phyloP scores from a whole-genome alignment of 1,140 invertebrate genomes.

The Amphibalanus amphitrite region DNA sequence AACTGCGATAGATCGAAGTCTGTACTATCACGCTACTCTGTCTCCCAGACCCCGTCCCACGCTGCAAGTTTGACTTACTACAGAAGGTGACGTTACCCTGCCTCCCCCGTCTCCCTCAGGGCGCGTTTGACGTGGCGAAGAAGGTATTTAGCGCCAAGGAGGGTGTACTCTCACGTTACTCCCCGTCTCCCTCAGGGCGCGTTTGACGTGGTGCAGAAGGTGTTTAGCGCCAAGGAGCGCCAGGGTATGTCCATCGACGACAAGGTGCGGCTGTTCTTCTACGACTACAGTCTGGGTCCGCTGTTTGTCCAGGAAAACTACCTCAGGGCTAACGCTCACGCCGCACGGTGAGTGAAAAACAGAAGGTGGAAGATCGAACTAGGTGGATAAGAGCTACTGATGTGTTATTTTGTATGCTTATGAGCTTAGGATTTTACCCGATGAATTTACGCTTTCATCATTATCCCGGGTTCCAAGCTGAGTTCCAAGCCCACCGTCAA shows the following conservation, averaged over 20 bases:
- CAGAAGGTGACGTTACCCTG: no score
- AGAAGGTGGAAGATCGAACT: no score
- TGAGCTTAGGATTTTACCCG: no score
- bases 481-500: no score
- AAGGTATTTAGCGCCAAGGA: conserved; percentile 74
- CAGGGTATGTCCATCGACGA: conserved; percentile 64
- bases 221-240: conserved; percentile 69
- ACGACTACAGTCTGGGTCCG: conserved; percentile 86
- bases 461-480: no score
- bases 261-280: conserved; percentile 85
- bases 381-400: no score
- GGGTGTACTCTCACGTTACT: conserved; percentile 6
- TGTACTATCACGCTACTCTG: no score
- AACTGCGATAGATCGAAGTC: no score
- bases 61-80: no score
- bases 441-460: no score
- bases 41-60: no score
- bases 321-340: conserved; percentile 46
- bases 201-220: conserved; percentile 81
- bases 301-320: conserved; percentile 99
- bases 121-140: conserved; percentile 81
- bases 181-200: conserved; percentile 41
- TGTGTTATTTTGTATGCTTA: no score
- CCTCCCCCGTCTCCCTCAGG: conserved; percentile 29
- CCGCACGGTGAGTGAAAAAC: conserved; percentile 39